Base-by-base conservation (phyloP, 2,113 vertebrate species). In the Sorex fumeus region DNA sequence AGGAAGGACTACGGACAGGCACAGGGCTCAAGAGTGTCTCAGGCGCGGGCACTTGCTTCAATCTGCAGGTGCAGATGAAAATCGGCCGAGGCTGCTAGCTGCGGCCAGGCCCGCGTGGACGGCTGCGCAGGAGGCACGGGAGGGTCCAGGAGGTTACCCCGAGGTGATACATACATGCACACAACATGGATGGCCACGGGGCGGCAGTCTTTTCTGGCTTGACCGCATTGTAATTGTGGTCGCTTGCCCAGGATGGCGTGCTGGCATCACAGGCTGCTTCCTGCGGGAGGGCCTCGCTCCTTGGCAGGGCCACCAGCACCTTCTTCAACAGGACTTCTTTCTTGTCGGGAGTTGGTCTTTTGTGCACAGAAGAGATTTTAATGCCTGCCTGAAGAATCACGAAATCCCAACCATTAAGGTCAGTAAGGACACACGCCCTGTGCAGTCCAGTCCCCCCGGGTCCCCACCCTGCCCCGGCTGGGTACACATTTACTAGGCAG, bases 111-210 rank as follows among this genome's bases (percentile, higher is more conserved):
- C 76, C 9, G 67, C 28, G 13, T n/a, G 67, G 28, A n/a, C 3
- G 67, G 67, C 30, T 12, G 93, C 83, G 95, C 93, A 96, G 81
- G 97, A 94, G 91, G 94, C 92, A 94, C 1, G 53, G 79, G 95
- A 88, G 93, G 96, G 93, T 93, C 94, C 96, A 70, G 97, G 96
- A 97, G 97, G 97, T 96, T 96, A 98, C 97, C 98, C 98, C 98
- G 97, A 96, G 97, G 97, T 94, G 97, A 99, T 99, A 99, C 99
- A 98, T 99, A 99, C 99, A 99, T 98, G 99, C 99, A 98, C 97
- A 97, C 97, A 99, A 98, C 97, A 98, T 97, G 98, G 99, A 95
- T 95, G 99, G 97, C 96, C 98, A 97, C 97, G 97, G 97, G 96
- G 98, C 97, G 97, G 98, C 96, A 96, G 98, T 97, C 98, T 98